Evolutionary conservation across 2,113 vertebrate genomes (phyloP).

Genomic region (Archilochus colubris): DNA sequence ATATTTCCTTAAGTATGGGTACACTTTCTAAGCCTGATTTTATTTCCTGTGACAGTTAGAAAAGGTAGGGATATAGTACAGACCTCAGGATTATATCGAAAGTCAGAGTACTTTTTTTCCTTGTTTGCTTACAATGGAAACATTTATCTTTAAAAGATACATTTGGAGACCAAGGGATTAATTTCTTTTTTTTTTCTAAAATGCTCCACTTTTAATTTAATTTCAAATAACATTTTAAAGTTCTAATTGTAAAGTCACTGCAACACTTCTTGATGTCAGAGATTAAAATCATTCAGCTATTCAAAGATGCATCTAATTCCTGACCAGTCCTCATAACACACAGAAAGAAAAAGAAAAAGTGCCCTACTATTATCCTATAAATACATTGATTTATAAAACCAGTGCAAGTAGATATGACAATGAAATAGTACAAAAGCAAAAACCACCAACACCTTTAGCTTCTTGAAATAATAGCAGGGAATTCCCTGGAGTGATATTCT

Average conservation of each 20-base stretch:
- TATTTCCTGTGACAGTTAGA: neutral
- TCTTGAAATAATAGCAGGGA: constrained; percentile 16
- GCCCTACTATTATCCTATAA: neutral
- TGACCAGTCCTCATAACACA: neutral
- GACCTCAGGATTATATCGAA: neutral
- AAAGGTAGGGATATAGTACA: neutral
- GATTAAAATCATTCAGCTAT: constrained; percentile 20
- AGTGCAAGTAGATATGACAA: neutral
- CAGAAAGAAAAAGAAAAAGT: neutral
- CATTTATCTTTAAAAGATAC: neutral
- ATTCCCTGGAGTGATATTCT: neutral
- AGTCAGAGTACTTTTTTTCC: neutral
- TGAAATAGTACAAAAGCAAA: constrained; percentile 5
- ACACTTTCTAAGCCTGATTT: neutral
- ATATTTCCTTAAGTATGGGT: neutral
- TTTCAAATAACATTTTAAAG: neutral
- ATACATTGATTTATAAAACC: neutral
- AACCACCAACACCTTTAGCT: neutral
- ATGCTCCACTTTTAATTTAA: neutral
- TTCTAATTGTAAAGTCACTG: neutral
- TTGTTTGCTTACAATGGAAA: constrained; percentile 7
- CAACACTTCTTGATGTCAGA: neutral
- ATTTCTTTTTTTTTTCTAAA: neutral
- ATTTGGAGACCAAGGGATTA: neutral
- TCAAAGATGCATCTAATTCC: constrained; percentile 13